Evolutionary conservation across 2,888 invertebrate genomes (phyloP).

Genomic region (Eupelmus urozonus): DNA sequence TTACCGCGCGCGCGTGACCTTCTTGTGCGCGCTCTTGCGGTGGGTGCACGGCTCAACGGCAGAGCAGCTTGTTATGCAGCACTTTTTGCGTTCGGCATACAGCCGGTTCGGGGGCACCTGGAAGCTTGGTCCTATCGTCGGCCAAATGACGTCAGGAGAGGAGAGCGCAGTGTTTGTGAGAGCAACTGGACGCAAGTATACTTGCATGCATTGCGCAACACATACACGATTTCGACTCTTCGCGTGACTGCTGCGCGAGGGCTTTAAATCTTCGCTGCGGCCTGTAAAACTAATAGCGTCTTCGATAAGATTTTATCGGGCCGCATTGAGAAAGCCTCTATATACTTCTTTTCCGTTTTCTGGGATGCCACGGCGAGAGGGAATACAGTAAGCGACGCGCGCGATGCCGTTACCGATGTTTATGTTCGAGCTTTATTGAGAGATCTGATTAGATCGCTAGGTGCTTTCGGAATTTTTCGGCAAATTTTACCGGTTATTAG

Average conservation of each 20-base stretch:
- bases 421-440: neutral
- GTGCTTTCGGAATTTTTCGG: neutral
- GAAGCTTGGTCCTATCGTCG: slow-evolving; percentile 10
- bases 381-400: neutral
- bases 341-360: slow-evolving; percentile 44
- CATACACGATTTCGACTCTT: slow-evolving; percentile 44
- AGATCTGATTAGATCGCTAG: neutral
- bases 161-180: neutral
- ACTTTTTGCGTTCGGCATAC: slow-evolving; percentile 62
- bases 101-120: slow-evolving; percentile 46
- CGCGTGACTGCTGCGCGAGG: slow-evolving; percentile 43
- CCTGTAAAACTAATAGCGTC: slow-evolving; percentile 50
- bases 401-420: slow-evolving; percentile 13
- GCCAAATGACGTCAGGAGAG: slow-evolving; percentile 26
- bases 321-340: slow-evolving; percentile 32
- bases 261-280: slow-evolving; percentile 34
- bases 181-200: slow-evolving; percentile 21
- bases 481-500: neutral
- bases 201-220: slow-evolving; percentile 38
- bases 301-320: slow-evolving; percentile 52
- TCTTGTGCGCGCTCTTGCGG: slow-evolving; percentile 60
- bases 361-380: neutral
- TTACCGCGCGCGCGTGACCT: slow-evolving; percentile 60
- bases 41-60: slow-evolving; percentile 60
- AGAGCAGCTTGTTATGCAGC: slow-evolving; percentile 66